Evolutionary conservation across 2,797 vertebrate species (phyloP).

Genomic region (Prunella strophiata): DNA sequence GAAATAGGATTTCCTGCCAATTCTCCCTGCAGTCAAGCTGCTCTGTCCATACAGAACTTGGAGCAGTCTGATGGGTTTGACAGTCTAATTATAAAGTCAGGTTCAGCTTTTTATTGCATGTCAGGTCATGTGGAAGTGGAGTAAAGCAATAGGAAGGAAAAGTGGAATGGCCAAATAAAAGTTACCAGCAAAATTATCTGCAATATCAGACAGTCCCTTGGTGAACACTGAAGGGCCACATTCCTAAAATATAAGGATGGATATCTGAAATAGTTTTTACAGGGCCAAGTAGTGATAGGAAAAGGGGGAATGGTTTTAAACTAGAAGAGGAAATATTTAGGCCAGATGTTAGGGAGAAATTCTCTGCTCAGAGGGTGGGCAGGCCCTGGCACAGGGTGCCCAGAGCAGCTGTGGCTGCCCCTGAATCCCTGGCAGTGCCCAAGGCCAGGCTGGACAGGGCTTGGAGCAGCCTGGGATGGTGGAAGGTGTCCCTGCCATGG

Average conservation of each 20-base stretch:
- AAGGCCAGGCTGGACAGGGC: not conserved
- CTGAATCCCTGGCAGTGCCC: not conserved
- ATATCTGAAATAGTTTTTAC: not conserved
- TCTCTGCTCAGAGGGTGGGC: not conserved
- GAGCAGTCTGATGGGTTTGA: not conserved
- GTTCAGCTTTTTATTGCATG: not conserved
- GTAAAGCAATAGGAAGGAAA: not conserved
- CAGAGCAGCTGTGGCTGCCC: not conserved
- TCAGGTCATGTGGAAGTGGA: not conserved
- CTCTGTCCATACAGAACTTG: not conserved
- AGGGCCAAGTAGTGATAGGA: not conserved
- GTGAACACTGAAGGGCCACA: not conserved
- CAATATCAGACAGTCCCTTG: not conserved
- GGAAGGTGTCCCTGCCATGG: not conserved
- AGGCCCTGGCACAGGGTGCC: not conserved
- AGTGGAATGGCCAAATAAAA: not conserved
- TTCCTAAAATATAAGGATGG: not conserved
- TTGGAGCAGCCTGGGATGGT: not conserved
- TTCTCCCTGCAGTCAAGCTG: not conserved
- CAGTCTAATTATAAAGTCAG: not conserved
- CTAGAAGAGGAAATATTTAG: not conserved
- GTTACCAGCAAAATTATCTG: not conserved
- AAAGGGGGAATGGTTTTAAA: not conserved
- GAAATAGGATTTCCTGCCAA: constrained; percentile 36
- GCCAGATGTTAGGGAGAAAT: not conserved